Base-by-base conservation (phyloP, 2,888 invertebrate species). In the Dendrolimus pini region DNA sequence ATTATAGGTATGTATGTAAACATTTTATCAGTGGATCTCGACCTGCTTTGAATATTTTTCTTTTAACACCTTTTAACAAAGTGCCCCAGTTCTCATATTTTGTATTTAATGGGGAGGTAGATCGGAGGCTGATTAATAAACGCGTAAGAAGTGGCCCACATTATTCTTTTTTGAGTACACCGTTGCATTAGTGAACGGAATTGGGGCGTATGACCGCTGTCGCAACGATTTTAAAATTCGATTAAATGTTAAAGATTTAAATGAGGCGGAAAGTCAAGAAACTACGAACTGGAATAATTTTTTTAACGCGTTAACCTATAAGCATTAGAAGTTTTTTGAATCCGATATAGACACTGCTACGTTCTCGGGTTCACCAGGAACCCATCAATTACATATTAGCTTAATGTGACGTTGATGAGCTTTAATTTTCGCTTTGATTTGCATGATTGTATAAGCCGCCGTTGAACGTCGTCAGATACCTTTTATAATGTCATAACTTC, bases 371-470 rank as follows among this genome's bases (percentile, higher is more conserved):
- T 68, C 79, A 80, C 72, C 75, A 78, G 83, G 83, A 82, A 85
- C 83, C 86, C 88, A 89, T 89, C 87, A 88, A 89, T 86, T 89
- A 84, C 83, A 82, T 89, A 89, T 90, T 89, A 89, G 84, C 84
- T 83, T 89, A 87, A 89, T 88, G 85, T 82, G 77, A 82, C 80
- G 81, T 72, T 80, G 85, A 87, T 83, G 80, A 77, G 3, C 47
- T 47, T 1, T 12, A 47, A 47, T 47, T 47, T 47, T 0, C 9
- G 47, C 9, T 2, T 47, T 73, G 77, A 81, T 84, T 84, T 84
- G 82, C 81, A 82, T 78, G 77, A 78, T 80, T 68, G 71, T 72
- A 69, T 71, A 74, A 75, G 76, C 67, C 72, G 67, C 65, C 66
- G 9, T 47, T 47, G 9, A 3, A 12, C 47, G 47, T 47, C 47